Evolutionary conservation across 2,797 vertebrate species (phyloP).

Genomic region (Sphenopsis melanotis): DNA sequence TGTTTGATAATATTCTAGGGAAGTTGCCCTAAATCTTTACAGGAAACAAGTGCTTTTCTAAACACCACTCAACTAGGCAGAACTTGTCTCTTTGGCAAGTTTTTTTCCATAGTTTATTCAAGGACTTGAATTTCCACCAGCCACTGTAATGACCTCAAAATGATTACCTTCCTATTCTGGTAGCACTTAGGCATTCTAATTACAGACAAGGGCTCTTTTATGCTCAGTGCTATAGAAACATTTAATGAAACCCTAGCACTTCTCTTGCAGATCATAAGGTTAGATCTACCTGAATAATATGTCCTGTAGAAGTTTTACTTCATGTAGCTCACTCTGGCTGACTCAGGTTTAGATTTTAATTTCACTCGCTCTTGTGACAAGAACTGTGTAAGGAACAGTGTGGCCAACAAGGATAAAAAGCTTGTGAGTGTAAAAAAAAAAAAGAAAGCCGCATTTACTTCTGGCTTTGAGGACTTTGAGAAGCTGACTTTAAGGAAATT

Average conservation of each 20-base stretch:
- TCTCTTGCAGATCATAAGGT: not conserved
- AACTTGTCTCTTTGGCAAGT: not conserved
- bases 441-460: not conserved
- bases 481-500: not conserved
- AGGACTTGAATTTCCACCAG: slow-evolving; percentile 2
- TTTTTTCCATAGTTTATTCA: not conserved
- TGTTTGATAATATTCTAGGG: not conserved
- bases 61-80: not conserved
- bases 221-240: not conserved
- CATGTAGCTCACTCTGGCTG: not conserved
- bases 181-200: not conserved
- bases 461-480: not conserved
- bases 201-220: not conserved
- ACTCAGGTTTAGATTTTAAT: not conserved
- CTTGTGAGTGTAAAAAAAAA: not conserved
- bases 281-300: not conserved
- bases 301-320: not conserved
- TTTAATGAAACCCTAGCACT: not conserved
- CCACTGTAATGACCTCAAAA: not conserved
- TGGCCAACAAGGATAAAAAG: not conserved
- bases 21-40: not conserved
- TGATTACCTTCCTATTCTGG: not conserved
- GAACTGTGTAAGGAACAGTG: not conserved
- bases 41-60: not conserved
- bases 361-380: not conserved